phyloP scores from a whole-genome alignment of 2,113 vertebrate species.

The Vicugna pacos region DNA sequence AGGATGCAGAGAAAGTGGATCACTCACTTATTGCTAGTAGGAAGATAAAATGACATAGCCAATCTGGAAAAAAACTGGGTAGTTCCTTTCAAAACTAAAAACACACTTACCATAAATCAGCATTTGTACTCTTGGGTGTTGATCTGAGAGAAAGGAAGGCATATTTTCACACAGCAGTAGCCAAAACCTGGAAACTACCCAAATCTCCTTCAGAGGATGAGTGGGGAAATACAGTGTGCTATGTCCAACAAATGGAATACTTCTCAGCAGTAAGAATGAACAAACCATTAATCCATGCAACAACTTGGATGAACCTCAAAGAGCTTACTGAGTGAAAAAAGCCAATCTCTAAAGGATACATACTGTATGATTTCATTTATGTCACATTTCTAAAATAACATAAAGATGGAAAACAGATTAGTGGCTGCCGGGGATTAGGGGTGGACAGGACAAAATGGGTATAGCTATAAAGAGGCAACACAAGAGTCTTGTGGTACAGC shows the following conservation, averaged over 20 bases:
- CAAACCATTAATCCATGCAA: background rate
- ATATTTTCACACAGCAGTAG: background rate
- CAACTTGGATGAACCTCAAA: background rate
- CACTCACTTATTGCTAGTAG: background rate
- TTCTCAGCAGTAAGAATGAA: background rate
- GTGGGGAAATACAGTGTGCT: background rate
- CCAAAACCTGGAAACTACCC: background rate
- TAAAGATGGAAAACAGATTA: slow-evolving; percentile 23
- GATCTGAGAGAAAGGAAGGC: background rate
- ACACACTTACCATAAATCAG: background rate
- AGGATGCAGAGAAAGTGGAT: background rate
- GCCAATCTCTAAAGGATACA: background rate
- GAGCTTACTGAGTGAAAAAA: slow-evolving; percentile 1
- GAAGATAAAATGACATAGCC: background rate
- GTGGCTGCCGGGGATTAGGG: background rate
- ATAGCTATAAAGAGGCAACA: background rate
- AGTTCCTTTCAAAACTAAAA: slow-evolving; percentile 27
- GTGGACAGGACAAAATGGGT: background rate
- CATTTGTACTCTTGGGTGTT: background rate
- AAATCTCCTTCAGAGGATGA: background rate
- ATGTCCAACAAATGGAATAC: background rate
- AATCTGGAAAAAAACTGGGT: background rate
- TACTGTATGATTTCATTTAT: background rate
- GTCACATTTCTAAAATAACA: background rate
- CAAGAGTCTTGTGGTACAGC: background rate